phyloP scores from a whole-genome alignment of 2,113 vertebrate species.

The Esox niger region DNA sequence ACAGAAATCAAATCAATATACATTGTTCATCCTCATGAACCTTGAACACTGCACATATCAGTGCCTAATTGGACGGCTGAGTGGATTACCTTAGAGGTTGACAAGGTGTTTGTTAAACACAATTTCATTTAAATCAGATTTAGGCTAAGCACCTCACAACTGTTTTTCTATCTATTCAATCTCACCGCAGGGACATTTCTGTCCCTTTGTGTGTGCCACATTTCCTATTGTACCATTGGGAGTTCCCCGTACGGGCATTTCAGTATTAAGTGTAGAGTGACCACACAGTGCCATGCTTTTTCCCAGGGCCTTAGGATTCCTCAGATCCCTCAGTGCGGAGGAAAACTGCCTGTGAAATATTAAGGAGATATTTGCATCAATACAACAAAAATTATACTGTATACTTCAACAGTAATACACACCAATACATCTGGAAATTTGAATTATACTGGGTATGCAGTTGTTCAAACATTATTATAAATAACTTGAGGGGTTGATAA shows the following conservation, averaged over 20 bases:
- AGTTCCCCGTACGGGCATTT: conserved; percentile 4
- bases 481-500: no score
- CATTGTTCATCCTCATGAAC: background rate
- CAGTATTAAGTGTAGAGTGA: conserved; percentile 28
- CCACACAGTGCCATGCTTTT: background rate
- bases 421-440: no score
- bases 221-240: conserved; percentile 13
- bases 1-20: background rate
- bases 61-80: background rate
- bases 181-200: conserved; percentile 6
- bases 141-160: background rate
- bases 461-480: no score
- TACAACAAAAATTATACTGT: no score
- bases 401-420: no score
- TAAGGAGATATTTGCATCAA: conserved; percentile 42
- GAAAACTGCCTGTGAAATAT: conserved; percentile 36
- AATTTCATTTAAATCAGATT: conserved; percentile 3
- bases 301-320: conserved; percentile 31
- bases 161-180: conserved; percentile 18
- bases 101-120: background rate
- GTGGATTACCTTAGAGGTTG: background rate
- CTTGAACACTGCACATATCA: background rate
- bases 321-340: conserved; percentile 36
- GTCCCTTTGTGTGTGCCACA: conserved; percentile 9
- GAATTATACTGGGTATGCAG: no score